These are phyloP conservation scores for Catharus minimus DNA, from an alignment of 2,113 vertebrate species.

Conservation along the genomic window DNA sequence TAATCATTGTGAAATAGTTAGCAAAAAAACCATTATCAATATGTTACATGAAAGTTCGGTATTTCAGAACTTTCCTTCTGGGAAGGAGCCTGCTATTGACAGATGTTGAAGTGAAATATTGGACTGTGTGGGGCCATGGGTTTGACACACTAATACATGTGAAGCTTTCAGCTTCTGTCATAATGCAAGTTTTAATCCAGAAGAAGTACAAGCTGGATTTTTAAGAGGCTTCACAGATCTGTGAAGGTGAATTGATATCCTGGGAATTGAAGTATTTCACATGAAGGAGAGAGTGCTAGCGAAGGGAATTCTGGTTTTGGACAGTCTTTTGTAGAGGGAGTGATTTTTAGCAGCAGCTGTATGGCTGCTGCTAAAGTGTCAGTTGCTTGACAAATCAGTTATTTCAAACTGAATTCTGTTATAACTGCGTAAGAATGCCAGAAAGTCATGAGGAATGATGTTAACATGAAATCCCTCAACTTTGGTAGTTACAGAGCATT, in stretches of 20 bases:
- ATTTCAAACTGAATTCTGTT: background rate
- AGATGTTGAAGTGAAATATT: background rate
- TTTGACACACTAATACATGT: background rate
- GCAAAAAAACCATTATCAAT: accelerated
- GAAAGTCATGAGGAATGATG: background rate
- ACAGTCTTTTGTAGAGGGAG: background rate
- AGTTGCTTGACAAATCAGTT: background rate
- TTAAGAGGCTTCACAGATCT: background rate
- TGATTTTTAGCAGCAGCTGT: background rate
- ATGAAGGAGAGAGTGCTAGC: background rate
- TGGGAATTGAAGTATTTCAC: background rate
- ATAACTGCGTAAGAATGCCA: background rate
- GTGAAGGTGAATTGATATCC: background rate
- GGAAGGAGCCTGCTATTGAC: background rate
- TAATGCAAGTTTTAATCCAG: background rate
- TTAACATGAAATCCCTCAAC: background rate
- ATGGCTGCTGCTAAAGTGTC: background rate
- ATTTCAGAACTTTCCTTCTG: background rate
- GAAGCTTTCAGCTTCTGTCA: background rate
- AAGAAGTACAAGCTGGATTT: background rate
- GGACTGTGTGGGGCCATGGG: background rate
- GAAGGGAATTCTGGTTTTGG: background rate
- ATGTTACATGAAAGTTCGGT: background rate
- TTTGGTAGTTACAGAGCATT: background rate
- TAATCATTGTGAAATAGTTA: background rate